These are phyloP conservation scores for Aldrovandia affinis DNA, from an alignment of 2,797 vertebrate genomes.

Conservation along the genomic window DNA sequence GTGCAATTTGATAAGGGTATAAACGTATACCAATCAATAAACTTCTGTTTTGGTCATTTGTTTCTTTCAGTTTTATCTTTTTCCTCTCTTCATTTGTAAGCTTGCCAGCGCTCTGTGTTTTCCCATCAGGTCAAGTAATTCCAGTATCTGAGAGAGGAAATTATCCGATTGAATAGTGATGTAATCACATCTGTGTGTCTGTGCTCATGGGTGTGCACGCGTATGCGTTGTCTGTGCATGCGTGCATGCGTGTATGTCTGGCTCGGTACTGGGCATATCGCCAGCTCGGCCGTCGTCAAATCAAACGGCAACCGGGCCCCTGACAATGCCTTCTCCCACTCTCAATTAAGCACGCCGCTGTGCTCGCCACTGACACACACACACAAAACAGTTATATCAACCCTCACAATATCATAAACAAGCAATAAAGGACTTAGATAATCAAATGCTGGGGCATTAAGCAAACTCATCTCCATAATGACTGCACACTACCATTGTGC, in stretches of 20 bases:
- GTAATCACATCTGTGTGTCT: not conserved
- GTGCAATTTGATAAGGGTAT: not conserved
- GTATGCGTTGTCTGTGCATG: not conserved
- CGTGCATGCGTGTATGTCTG: not conserved
- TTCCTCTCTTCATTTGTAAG: not conserved
- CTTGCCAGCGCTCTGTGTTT: not conserved
- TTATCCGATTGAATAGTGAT: not conserved
- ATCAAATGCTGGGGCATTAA: conserved; percentile 51
- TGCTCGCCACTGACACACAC: not conserved
- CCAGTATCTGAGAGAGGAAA: not conserved
- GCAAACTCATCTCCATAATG: conserved; percentile 51
- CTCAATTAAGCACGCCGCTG: not conserved
- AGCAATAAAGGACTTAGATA: conserved; percentile 29
- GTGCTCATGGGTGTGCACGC: not conserved
- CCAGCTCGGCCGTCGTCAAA: not conserved
- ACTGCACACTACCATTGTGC: conserved; percentile 54
- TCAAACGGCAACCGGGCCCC: not conserved
- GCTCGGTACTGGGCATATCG: not conserved
- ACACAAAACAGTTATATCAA: not conserved
- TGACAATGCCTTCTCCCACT: not conserved
- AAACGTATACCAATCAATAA: not conserved
- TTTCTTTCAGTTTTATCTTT: not conserved
- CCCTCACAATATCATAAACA: conserved; percentile 52
- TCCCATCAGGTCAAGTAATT: not conserved
- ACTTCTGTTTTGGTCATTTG: not conserved